These are phyloP conservation scores for Serrognathus titanus DNA, from an alignment of 2,888 invertebrate species.

Conservation along the genomic window DNA sequence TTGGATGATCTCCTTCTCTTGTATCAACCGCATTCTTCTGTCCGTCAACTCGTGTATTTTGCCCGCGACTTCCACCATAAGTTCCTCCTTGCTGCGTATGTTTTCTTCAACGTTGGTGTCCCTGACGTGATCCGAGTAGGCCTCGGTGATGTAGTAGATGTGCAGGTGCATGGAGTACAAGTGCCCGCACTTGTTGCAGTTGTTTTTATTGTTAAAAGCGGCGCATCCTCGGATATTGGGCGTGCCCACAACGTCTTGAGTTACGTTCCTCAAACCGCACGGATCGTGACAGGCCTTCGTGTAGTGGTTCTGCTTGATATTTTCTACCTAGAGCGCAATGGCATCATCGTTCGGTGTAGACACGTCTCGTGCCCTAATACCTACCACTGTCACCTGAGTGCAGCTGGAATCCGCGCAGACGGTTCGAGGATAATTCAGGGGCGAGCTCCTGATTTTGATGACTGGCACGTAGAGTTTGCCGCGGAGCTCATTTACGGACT, in stretches of 20 bases:
- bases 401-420: slow-evolving; percentile 9
- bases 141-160: slow-evolving; percentile 37
- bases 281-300: slow-evolving; percentile 38
- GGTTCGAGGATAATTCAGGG: slow-evolving; percentile 33
- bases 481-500: slow-evolving; percentile 33
- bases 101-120: slow-evolving; percentile 28
- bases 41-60: not conserved
- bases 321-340: slow-evolving; percentile 29
- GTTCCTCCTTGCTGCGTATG: not conserved
- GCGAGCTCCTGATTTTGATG: slow-evolving; percentile 32
- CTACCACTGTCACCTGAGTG: slow-evolving; percentile 4
- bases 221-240: slow-evolving; percentile 34
- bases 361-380: not conserved
- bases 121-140: slow-evolving; percentile 27
- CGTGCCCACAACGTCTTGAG: slow-evolving; percentile 36
- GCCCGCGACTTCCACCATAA: not conserved
- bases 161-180: slow-evolving; percentile 39
- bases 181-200: slow-evolving; percentile 33
- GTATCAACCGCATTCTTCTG: not conserved
- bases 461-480: slow-evolving; percentile 37
- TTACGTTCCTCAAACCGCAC: slow-evolving; percentile 35
- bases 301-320: slow-evolving; percentile 34
- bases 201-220: slow-evolving; percentile 27
- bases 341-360: not conserved
- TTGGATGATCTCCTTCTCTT: slow-evolving; percentile 33